Percentiles rank a stretch among this genome's conserved stretches.
Evolutionary conservation across 92 coral and sea anemone species (phyloP).

Genomic region (Zoanthus sociatus): DNA sequence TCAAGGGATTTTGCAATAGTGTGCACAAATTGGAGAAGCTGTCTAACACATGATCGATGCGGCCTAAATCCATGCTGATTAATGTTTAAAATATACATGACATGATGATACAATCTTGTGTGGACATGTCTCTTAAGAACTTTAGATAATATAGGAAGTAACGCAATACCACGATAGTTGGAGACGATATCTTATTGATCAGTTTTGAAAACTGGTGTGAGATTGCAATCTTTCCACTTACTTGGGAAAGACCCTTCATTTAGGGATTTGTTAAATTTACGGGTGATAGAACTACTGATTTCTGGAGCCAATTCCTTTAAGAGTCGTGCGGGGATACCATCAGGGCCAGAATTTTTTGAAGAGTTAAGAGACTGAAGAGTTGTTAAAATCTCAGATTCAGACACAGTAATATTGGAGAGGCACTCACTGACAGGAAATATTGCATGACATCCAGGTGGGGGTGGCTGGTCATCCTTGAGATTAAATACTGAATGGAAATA

Average conservation of each 20-base stretch:
- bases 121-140: constrained; percentile 56
- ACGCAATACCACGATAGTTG: constrained; percentile 59
- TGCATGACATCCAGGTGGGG: constrained; percentile 52
- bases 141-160: constrained; percentile 47
- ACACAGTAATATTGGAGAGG: neutral
- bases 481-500: constrained; percentile 44
- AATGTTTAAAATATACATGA: neutral
- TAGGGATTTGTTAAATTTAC: constrained; percentile 14
- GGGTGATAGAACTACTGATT: neutral
- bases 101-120: constrained; percentile 37
- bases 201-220: constrained; percentile 57
- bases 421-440: constrained; percentile 11
- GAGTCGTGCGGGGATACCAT: constrained; percentile 34
- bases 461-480: constrained; percentile 23
- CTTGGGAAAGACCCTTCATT: constrained; percentile 17
- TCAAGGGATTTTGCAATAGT: constrained; percentile 17
- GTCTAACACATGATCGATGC: constrained; percentile 51
- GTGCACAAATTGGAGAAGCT: constrained; percentile 37
- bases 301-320: constrained; percentile 40
- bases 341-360: constrained; percentile 53
- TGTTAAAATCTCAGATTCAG: neutral
- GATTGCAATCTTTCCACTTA: constrained; percentile 50
- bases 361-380: constrained; percentile 8
- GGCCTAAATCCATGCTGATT: constrained; percentile 40
- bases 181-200: constrained; percentile 49